phyloP scores from a whole-genome alignment of 2,113 vertebrate genomes.

The Cyanoderma ruficeps region DNA sequence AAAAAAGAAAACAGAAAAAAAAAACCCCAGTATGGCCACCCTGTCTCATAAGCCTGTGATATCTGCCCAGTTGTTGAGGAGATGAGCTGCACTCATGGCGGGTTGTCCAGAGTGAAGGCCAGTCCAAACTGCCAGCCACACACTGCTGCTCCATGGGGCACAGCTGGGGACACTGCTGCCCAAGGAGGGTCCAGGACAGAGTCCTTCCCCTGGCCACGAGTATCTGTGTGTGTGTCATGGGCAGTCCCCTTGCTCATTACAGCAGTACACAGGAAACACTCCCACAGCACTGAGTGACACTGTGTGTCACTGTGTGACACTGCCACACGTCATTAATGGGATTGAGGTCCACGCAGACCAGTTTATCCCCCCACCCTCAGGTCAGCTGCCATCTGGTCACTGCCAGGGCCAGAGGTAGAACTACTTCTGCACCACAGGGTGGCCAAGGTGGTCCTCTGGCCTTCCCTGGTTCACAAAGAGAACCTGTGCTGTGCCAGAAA shows the following conservation, averaged over 20 bases:
- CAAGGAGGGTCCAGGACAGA: background rate
- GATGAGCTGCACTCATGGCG: background rate
- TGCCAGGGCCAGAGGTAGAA: background rate
- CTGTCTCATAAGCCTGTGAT: background rate
- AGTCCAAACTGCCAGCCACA: background rate
- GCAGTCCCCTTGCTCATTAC: background rate
- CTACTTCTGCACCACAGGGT: background rate
- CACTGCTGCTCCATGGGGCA: background rate
- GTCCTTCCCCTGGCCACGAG: background rate
- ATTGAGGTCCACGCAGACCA: constrained; percentile 6
- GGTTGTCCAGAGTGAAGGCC: background rate
- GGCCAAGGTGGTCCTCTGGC: background rate
- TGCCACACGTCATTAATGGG: constrained; percentile 39
- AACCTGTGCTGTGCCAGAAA: background rate
- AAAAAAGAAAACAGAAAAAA: too few relatives aligned
- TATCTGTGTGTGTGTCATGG: too few relatives aligned
- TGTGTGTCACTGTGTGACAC: background rate
- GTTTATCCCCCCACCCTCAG: background rate
- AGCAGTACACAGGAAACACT: background rate
- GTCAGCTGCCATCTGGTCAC: constrained; percentile 27
- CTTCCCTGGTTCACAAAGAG: background rate
- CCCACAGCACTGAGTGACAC: background rate
- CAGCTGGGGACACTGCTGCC: background rate
- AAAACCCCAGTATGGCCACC: background rate
- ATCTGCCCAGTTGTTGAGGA: background rate